Conservation (phyloP, 2,888 invertebrate genomes). For the Drosophila nigricruria region DNA sequence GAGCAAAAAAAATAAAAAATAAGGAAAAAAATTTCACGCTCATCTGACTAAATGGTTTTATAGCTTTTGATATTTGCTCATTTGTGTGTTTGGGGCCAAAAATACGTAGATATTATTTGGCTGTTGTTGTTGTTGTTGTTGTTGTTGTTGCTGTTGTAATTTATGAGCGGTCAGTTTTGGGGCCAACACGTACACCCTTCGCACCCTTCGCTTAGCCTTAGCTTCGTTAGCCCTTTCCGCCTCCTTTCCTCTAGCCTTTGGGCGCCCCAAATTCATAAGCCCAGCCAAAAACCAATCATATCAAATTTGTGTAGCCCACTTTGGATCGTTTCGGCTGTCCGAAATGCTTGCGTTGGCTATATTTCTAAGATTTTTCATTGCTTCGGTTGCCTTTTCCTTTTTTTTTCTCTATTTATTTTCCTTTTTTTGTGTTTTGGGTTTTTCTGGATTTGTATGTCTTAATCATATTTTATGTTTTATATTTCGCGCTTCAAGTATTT, state of each 20-base stretch:
- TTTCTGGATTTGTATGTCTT: slow-evolving; percentile 62
- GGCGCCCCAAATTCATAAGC: slow-evolving; percentile 46
- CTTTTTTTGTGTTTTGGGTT: neutral
- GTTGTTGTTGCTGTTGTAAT: slow-evolving; percentile 58
- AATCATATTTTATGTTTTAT: slow-evolving; percentile 79
- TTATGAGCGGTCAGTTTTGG: slow-evolving; percentile 75
- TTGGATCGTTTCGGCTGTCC: slow-evolving; percentile 38
- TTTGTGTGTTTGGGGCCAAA: slow-evolving; percentile 55
- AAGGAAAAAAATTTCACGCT: slow-evolving; percentile 68
- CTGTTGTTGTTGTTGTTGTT: slow-evolving; percentile 21
- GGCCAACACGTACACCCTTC: slow-evolving; percentile 24
- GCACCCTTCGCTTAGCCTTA: slow-evolving; percentile 20
- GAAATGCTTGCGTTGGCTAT: slow-evolving; percentile 56
- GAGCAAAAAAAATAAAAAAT: slow-evolving; percentile 12
- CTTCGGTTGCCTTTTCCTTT: slow-evolving; percentile 1
- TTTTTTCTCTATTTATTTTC: neutral
- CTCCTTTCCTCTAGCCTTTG: neutral
- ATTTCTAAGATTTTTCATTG: slow-evolving; percentile 37
- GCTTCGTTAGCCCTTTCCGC: slow-evolving; percentile 74
- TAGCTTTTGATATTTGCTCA: slow-evolving; percentile 76
- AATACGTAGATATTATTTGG: slow-evolving; percentile 61
- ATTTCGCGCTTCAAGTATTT: slow-evolving; percentile 71
- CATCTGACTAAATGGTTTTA: slow-evolving; percentile 79
- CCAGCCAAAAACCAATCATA: slow-evolving; percentile 66
- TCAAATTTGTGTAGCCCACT: slow-evolving; percentile 53